phyloP scores from a whole-genome alignment of 2,888 invertebrate genomes.

The Pinctada fucata region DNA sequence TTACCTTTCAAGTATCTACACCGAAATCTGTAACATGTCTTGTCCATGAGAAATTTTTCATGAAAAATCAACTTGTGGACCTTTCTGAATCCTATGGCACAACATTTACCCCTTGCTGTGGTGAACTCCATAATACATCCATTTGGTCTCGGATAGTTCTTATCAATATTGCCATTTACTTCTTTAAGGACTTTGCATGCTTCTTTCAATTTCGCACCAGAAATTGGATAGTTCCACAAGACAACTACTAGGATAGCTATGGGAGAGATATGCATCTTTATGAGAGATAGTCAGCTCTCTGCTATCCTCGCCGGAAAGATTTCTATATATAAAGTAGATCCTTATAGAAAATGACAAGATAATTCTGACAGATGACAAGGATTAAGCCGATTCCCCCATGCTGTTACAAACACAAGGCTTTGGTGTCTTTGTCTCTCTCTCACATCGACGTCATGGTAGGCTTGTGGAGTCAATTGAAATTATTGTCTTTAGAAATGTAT shows the following conservation, averaged over 20 bases:
- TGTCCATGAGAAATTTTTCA: background rate
- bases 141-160: background rate
- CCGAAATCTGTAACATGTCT: background rate
- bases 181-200: background rate
- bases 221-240: background rate
- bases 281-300: background rate
- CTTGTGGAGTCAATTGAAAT: too few relatives aligned
- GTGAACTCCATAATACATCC: background rate
- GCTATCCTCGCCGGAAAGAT: too few relatives aligned
- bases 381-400: background rate
- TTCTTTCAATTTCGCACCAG: background rate
- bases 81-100: background rate
- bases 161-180: background rate
- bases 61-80: background rate
- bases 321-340: too few relatives aligned
- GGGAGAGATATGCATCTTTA: background rate
- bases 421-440: too few relatives aligned
- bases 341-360: background rate
- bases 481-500: too few relatives aligned
- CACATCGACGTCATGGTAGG: too few relatives aligned
- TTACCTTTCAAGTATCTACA: background rate
- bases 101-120: background rate
- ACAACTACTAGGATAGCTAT: background rate
- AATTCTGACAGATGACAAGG: background rate
- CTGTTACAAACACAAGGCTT: background rate